Evolutionary conservation across 1,140 invertebrate species (phyloP), one percentile per base, ranked within the genome.

Genomic region (Rhyzopertha dominica): DNA sequence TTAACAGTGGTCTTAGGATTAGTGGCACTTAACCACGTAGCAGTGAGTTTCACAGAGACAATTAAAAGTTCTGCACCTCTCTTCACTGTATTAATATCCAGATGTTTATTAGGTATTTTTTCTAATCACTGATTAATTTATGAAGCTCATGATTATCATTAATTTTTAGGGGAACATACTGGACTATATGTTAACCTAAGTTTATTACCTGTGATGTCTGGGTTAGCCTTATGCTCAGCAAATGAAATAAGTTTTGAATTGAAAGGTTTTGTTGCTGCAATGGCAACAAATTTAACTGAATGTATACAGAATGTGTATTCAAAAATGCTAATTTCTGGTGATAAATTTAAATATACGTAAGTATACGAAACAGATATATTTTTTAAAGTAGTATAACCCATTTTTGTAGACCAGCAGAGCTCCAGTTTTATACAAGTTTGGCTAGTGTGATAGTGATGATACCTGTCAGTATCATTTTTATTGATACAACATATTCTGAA

Each of bases 291-390:
- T 72, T 64, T 90, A 28, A 87, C 85, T 18, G 88, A 91, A 71
- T 90, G 87, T 70, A 72, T 88, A 61, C 87, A 90, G 70, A 90
- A 89, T 74, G 87, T 90, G 42, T 87, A 85, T 68, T 88, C 84
- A 1, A 90, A 90, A 71, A 80, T 86, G 74, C 69, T 89, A 12
- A 82, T 90, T 38, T 87, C 83, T 66, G 82, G 81, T 35, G 82
- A 87, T 58, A 80, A 81, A 59, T 86, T 85, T 62, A 82, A 78
- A 67, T 87, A 85, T 59, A 86, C 81, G 85, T 88, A 74, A 79
- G 81, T 79, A 36, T 19, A 36, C 34, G 30, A 20, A 34, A 1
- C 28, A 39, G 4, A 22, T 41, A 8, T 19, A 23, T 35, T 17
- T 26, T 10, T 41, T 41, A 13, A 14, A 36, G 4, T 8, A 8